Conservation (phyloP, 1,140 invertebrate species). For the Drosophila repleta region DNA sequence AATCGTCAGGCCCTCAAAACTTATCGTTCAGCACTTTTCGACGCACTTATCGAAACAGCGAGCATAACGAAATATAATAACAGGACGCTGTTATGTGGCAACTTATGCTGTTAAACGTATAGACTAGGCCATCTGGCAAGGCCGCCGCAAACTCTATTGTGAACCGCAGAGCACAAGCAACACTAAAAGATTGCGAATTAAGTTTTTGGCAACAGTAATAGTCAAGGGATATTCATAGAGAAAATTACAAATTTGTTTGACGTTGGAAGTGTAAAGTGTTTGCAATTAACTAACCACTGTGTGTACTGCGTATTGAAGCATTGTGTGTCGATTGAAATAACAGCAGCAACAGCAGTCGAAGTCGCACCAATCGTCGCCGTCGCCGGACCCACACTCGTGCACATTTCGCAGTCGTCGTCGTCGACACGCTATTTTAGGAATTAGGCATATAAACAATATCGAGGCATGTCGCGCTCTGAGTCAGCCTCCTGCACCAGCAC, state of each 20-base stretch:
- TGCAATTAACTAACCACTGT: constrained; percentile 18
- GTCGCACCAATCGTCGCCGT: constrained; percentile 7
- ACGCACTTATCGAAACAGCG: constrained; percentile 2
- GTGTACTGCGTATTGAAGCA: constrained; percentile 12
- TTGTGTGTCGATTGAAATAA: constrained; percentile 26
- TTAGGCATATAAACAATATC: constrained; percentile 42
- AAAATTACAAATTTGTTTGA: constrained; percentile 11
- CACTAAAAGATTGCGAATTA: constrained; percentile 42
- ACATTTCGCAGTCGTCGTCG: constrained; percentile 20
- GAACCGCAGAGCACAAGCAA: constrained; percentile 28
- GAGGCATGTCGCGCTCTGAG: constrained; percentile 35
- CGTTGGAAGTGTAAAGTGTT: constrained; percentile 34
- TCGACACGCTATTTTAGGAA: constrained; percentile 57
- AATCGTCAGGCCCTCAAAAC: not conserved
- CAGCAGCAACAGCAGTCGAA: constrained; percentile 23
- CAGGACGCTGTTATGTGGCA: not conserved
- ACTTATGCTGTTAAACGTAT: constrained; percentile 1
- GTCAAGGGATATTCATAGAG: constrained; percentile 11
- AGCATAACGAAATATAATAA: constrained; percentile 17
- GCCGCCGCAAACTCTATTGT: constrained; percentile 15
- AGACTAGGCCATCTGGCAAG: constrained; percentile 16
- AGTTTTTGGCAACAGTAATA: constrained; percentile 36
- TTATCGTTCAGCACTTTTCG: not conserved
- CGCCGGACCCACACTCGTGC: constrained; percentile 15
- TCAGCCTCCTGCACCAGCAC: constrained; percentile 38